Evolutionary conservation across 2,113 vertebrate genomes (phyloP), one percentile per base, ranked within the genome.

Genomic region (Orientallactaga bullata): DNA sequence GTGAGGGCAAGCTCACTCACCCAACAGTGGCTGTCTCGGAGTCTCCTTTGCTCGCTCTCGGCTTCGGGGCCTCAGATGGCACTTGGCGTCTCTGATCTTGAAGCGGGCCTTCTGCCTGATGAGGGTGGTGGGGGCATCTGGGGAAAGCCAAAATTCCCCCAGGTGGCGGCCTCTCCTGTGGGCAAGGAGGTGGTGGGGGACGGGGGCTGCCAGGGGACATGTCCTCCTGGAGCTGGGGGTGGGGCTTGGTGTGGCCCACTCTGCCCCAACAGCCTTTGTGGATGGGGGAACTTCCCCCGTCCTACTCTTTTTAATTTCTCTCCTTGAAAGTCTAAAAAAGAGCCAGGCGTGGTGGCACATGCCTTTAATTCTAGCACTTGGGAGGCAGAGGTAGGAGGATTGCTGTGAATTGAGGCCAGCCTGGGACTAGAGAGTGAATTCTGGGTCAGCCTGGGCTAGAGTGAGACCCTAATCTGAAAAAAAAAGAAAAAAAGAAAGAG

Each of bases 81-180:
- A 99, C 92, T 99, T 99, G 88, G 99, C 99, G 3, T 99, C 99
- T 97, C 99, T 99, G 96, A 99, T 99, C 98, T 99, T 99, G 96
- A 99, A 99, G 35, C 99, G 98, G 73, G 99, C 99, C 96, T 99
- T 99, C 97, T 99, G 99, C 91, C 99, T 99, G 97, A 99, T 98
- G 69, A 99, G 99, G 10, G 98, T 97, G 1, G 98, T 97, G 69
- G 98, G 73, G 0, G 97, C 96, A 96, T 99, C 99, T 99, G 95
- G 94, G 68, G 91, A 90, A 91, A 65, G 95, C 60, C 93, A 91
- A 94, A 66, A 94, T 26, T 30, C 90, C 93, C 96, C 90, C 77
- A 55, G 78, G 77, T 94, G 92, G 94, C 23, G 60, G 95, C 69
- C 91, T 90, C 51, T 88, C 93, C 93, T 32, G 65, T 28, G 90